These are phyloP conservation scores for Himantopus leucocephalus DNA, from an alignment of 2,113 vertebrate genomes.

Conservation along the genomic window DNA sequence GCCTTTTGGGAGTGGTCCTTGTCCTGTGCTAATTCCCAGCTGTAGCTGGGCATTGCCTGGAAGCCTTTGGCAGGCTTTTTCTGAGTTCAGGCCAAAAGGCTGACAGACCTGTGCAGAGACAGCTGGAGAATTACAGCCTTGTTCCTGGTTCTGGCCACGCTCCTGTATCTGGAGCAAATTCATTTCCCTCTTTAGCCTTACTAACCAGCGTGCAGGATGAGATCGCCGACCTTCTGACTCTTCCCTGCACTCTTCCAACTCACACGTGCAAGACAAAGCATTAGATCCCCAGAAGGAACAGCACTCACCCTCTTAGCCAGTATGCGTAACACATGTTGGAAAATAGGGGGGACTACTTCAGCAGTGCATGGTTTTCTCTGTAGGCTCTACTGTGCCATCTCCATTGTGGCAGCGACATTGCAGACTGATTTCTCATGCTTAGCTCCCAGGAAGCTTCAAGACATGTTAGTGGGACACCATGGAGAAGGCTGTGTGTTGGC, in stretches of 20 bases:
- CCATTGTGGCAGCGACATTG: neutral
- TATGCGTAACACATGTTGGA: neutral
- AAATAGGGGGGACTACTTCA: neutral
- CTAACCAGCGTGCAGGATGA: neutral
- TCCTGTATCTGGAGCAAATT: neutral
- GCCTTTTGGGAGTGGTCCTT: neutral
- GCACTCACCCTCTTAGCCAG: fast-evolving
- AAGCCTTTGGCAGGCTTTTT: neutral
- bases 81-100: neutral
- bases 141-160: neutral
- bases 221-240: neutral
- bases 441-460: neutral
- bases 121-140: neutral
- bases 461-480: neutral
- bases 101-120: neutral
- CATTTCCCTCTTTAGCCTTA: neutral
- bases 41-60: neutral
- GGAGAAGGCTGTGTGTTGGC: neutral
- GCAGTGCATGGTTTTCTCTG: neutral
- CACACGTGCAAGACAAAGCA: neutral
- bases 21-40: neutral
- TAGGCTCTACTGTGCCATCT: neutral
- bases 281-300: neutral
- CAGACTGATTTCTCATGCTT: neutral
- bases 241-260: neutral